Evolutionary conservation across 2,797 vertebrate genomes (phyloP).

Genomic region (Anisognathus igniventris): DNA sequence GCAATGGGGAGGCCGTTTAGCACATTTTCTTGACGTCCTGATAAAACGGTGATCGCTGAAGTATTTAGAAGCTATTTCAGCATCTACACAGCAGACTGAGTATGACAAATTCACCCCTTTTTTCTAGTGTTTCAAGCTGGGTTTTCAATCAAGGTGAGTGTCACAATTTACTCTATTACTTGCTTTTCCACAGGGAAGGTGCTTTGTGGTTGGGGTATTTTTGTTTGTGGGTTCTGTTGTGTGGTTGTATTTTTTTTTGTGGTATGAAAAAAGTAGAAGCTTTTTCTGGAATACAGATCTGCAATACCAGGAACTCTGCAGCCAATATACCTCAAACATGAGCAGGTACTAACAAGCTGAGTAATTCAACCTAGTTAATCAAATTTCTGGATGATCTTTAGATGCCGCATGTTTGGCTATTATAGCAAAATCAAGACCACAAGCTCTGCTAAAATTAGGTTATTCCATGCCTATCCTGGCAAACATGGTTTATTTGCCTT

Average conservation of each 20-base stretch:
- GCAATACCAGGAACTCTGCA: background rate
- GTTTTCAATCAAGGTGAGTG: background rate
- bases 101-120: background rate
- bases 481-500: background rate
- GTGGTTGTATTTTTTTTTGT: background rate
- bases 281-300: background rate
- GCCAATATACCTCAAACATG: background rate
- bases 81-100: constrained; percentile 15
- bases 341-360: background rate
- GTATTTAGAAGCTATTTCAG: constrained; percentile 38
- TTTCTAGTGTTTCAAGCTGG: background rate
- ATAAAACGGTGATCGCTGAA: constrained; percentile 27
- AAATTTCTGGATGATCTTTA: background rate
- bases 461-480: background rate
- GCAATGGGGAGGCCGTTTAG: constrained; percentile 51
- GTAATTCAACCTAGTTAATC: background rate
- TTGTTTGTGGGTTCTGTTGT: background rate
- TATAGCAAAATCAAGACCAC: background rate
- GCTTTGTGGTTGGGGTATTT: background rate
- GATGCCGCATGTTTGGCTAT: background rate
- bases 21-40: constrained; percentile 43
- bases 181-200: background rate
- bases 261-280: background rate
- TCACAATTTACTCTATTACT: background rate
- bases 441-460: background rate